These are phyloP conservation scores for Sclerurus mexicanus DNA, from an alignment of 2,113 vertebrate genomes.

Conservation along the genomic window DNA sequence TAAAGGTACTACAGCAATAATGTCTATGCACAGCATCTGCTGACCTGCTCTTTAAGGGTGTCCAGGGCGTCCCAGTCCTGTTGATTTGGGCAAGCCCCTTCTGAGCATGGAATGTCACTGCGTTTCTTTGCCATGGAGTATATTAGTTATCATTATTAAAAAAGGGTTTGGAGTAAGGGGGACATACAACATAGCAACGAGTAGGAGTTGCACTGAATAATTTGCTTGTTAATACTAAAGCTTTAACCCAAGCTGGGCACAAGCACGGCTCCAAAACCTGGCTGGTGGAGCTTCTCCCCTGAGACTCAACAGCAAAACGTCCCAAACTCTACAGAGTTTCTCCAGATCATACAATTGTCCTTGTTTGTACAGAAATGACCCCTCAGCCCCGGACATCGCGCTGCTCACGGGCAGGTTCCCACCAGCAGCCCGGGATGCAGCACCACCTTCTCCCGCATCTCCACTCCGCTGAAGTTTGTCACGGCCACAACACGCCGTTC, in stretches of 20 bases:
- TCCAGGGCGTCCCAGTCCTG: neutral
- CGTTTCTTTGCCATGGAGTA: neutral
- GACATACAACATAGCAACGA: rapidly evolving
- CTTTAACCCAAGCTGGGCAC: neutral
- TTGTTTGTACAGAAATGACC: rapidly evolving
- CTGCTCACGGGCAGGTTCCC: neutral
- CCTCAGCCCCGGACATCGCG: rapidly evolving
- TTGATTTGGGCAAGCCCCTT: neutral
- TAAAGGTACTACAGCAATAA: neutral
- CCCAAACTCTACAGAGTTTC: neutral
- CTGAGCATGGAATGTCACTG: neutral
- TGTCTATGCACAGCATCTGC: neutral
- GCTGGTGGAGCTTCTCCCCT: neutral
- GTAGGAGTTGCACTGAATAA: rapidly evolving
- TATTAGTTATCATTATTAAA: neutral
- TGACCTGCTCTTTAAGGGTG: neutral
- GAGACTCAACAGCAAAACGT: neutral
- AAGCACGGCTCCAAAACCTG: neutral
- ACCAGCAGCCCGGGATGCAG: neutral
- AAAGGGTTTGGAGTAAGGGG: neutral
- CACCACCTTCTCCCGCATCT: neutral
- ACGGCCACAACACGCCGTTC: rapidly evolving
- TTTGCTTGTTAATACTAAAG: neutral
- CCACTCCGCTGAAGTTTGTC: neutral
- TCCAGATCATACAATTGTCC: too few species aligned